Evolutionary conservation across 1,140 invertebrate genomes (phyloP).

Genomic region (Sycophaga agraensis): DNA sequence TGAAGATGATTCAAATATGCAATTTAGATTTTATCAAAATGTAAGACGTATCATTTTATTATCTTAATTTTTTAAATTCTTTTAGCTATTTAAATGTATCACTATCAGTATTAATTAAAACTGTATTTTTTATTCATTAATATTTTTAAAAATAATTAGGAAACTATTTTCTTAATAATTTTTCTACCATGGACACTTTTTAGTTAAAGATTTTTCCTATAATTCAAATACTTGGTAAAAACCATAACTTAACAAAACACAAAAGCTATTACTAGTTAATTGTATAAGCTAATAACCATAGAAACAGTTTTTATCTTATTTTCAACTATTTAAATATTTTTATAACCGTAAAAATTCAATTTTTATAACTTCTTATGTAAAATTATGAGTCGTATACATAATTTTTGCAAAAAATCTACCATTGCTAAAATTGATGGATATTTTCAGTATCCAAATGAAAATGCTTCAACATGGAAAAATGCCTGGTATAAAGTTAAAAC

Average conservation of each 20-base stretch:
- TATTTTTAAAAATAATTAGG: background rate
- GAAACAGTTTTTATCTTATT: background rate
- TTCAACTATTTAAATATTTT: background rate
- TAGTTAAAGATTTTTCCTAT: background rate
- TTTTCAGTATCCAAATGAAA: slow-evolving; percentile 59
- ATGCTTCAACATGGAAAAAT: slow-evolving; percentile 77
- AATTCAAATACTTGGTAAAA: too few relatives aligned
- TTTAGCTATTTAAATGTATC: too few relatives aligned
- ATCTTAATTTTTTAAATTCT: too few relatives aligned
- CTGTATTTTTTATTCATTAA: background rate
- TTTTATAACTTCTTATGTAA: background rate
- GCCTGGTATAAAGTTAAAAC: slow-evolving; percentile 76
- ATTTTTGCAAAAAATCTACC: background rate
- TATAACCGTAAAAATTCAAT: background rate
- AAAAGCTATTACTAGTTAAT: background rate
- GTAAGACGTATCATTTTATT: slow-evolving; percentile 37
- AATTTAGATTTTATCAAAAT: slow-evolving; percentile 55
- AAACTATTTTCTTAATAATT: background rate
- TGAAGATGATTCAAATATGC: slow-evolving; percentile 55
- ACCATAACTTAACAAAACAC: too few relatives aligned
- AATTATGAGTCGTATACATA: background rate
- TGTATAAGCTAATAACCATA: background rate
- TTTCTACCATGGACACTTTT: background rate
- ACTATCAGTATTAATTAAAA: too few relatives aligned
- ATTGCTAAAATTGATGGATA: background rate